Percentiles rank a stretch among this genome's conserved stretches.
Evolutionary conservation across 2,797 vertebrate genomes (phyloP).

Genomic region (Pristis pectinata): DNA sequence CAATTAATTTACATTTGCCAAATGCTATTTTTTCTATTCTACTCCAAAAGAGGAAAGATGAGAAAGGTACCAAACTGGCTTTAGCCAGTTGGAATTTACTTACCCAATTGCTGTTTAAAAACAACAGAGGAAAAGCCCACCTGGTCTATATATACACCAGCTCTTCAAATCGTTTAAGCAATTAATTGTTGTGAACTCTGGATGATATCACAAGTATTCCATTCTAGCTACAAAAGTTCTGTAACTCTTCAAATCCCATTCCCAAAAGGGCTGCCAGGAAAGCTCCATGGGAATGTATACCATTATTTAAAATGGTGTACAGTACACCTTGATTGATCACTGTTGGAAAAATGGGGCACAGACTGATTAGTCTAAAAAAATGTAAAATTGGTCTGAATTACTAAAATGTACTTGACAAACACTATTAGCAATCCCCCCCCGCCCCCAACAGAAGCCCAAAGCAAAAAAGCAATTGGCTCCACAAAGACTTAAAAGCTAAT

Average conservation of each 20-base stretch:
- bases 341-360: not conserved
- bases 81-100: not conserved
- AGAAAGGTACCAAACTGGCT: too few relatives aligned
- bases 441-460: not conserved
- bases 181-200: not conserved
- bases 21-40: not conserved
- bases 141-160: not conserved
- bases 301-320: not conserved
- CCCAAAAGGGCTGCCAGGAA: not conserved
- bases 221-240: not conserved
- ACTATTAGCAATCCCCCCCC: not conserved
- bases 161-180: not conserved
- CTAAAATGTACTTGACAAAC: not conserved
- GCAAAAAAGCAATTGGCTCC: not conserved
- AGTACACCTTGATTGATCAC: not conserved
- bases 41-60: not conserved
- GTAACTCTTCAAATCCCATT: not conserved
- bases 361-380: not conserved
- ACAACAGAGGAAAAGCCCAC: not conserved
- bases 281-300: not conserved
- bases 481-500: not conserved
- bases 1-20: not conserved
- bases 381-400: not conserved
- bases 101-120: not conserved
- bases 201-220: not conserved